Base-by-base conservation (phyloP, 2,797 vertebrate genomes). In the Anableps anableps region DNA sequence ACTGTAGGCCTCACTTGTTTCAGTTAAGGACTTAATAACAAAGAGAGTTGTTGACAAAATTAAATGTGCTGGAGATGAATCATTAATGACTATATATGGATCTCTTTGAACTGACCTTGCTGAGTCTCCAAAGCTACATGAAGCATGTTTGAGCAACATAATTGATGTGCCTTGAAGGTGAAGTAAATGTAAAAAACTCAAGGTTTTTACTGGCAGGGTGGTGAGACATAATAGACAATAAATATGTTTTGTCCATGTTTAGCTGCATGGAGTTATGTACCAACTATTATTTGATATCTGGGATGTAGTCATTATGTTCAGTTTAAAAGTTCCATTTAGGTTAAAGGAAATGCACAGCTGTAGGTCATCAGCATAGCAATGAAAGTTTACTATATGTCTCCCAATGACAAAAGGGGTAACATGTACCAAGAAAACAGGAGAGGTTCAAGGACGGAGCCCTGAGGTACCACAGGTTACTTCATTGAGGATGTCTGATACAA, bases 351-450 rank as follows among this genome's bases (percentile, higher is more conserved):
- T 34, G 3, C 36, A 19, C 60, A 64, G 34, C 17, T 51, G 9
- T 13, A 4, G 55, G 26, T 60, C 11, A 60, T 5, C 4, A 60
- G 26, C 13, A 60, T 60, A 31, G n/a, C 10, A 60, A 60, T 29
- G 14, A 31, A 29, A 14, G n/a, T 60, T 60, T 60, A n/a, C n/a
- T 13, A 29, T 29, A 31, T 29, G n/a, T 60, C 55, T 29, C 6
- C 8, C 1, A 5, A 26, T 55, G 23, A 50, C 17, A 16, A 31
- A 31, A 19, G 3, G 53, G 13, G 26, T n/a, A 14, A 34, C 31
- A 62, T 62, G 31, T 62, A 60, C 53, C n/a, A 64, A 66, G 19
- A 66, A 36, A 66, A 66, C 62, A 66, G 34, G 31, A 66, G 38
- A 29, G 23, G 26, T 70, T 5, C 66, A 45, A 45, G 23, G 13